A percentile compares a stretch with the other conserved stretches of the same genome.
phyloP scores from a whole-genome alignment of 2,113 vertebrate genomes.

The rabbit (Oryctolagus cuniculus) region mOryCun1.1 NC_091440.1:45555001-45555500 shows the following conservation, averaged over 20 bases:
- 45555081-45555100: not conserved
- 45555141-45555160: not conserved
- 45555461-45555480: conserved; percentile 80
- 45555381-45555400: conserved; percentile 60
- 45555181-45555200: not conserved
- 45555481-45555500: conserved; percentile 84
- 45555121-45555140: not conserved
- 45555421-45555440: conserved; percentile 80
- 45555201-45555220: not conserved
- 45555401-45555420: conserved; percentile 70
- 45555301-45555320: conserved; percentile 13
- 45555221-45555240: not conserved
- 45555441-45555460: conserved; percentile 76
- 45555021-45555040: not conserved
- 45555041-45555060: not conserved
- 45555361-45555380: conserved; percentile 65
- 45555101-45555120: not conserved
- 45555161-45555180: not conserved
- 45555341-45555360: conserved; percentile 67
- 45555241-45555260: not conserved
- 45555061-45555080: not conserved
- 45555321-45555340: conserved; percentile 51
- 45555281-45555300: not conserved
- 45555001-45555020: not conserved
- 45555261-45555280: not conserved